Base-by-base conservation (phyloP, 92 coral and sea anemone genomes). In the Galaxea fascicularis region DNA sequence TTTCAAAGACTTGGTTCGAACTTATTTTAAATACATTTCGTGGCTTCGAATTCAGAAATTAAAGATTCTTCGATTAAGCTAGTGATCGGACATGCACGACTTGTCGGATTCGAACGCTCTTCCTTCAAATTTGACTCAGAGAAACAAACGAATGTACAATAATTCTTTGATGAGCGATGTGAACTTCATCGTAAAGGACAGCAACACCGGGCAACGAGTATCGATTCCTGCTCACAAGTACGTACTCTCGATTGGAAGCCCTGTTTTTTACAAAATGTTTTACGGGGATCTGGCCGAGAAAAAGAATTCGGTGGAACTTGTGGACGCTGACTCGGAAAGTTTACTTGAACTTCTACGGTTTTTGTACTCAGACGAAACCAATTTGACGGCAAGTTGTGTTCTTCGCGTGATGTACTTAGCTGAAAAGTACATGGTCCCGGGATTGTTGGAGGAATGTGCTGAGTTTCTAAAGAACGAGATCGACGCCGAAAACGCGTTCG, bases 371-470 rank as follows among this genome's bases (percentile, higher is more conserved):
- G 95, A 92, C 65, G 95, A 92, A 86, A 65, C 72, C 64, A 73
- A 88, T 22, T 35, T 86, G 64, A 90, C 92, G 44, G 73, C 82
- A n/a, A 59, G 79, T 39, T 73, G 79, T 47, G 95, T 80, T 11
- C 78, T 87, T 51, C 82, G 84, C 41, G 87, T 93, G 21, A 79
- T 90, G 89, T 91, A 90, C 68, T 63, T 90, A 29, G 88, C 93
- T 79, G 90, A 91, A 64, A 93, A 93, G 72, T 92, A 90, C 65
- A 80, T 93, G 82, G 79, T 93, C 24, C 85, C 88, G 10, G 89
- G 90, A 15, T 85, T 93, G 35, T 59, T 83, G 1, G 89, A 87
- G 22, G 71, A 52, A 44, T 93, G 94, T 35, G 81, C 89, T 8
- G 83, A 85, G 62, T 77, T 93, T 22, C 29, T 90, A 17, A 83